Evolutionary conservation across 1,140 invertebrate species (phyloP).

Genomic region (Drosophila nebulosa): DNA sequence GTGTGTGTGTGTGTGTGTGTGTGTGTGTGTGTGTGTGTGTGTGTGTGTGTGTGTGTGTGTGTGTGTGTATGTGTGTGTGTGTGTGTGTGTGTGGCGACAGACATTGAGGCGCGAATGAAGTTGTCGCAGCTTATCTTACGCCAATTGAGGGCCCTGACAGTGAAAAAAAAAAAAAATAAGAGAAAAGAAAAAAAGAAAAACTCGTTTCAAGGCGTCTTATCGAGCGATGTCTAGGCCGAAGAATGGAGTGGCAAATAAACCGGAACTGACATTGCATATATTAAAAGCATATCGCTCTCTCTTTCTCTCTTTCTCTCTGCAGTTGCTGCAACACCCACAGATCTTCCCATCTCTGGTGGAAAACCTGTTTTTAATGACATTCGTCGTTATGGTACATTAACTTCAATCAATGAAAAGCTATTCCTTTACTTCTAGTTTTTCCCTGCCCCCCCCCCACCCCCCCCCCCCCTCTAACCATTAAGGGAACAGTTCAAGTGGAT

Average conservation of each 20-base stretch:
- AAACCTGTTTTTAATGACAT: slow-evolving; percentile 33
- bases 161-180: slow-evolving; percentile 47
- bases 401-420: slow-evolving; percentile 61
- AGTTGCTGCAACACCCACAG: slow-evolving; percentile 15
- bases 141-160: slow-evolving; percentile 66
- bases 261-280: slow-evolving; percentile 45
- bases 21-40: slow-evolving; percentile 12
- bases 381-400: slow-evolving; percentile 58
- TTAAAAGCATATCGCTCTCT: neutral
- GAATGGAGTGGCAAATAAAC: slow-evolving; percentile 59
- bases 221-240: slow-evolving; percentile 33
- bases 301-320: neutral
- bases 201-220: slow-evolving; percentile 46
- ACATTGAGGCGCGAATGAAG: slow-evolving; percentile 49
- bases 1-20: slow-evolving; percentile 13
- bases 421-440: neutral
- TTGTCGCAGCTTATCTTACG: slow-evolving; percentile 55
- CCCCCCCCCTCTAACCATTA: neutral
- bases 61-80: slow-evolving; percentile 5
- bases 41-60: slow-evolving; percentile 14
- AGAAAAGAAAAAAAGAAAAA: slow-evolving; percentile 17
- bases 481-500: neutral
- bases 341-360: neutral
- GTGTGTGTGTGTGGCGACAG: slow-evolving; percentile 17
- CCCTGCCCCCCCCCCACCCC: too few relatives aligned